Base-by-base conservation (phyloP, 2,888 invertebrate genomes). In the Nomada goodeniana region DNA sequence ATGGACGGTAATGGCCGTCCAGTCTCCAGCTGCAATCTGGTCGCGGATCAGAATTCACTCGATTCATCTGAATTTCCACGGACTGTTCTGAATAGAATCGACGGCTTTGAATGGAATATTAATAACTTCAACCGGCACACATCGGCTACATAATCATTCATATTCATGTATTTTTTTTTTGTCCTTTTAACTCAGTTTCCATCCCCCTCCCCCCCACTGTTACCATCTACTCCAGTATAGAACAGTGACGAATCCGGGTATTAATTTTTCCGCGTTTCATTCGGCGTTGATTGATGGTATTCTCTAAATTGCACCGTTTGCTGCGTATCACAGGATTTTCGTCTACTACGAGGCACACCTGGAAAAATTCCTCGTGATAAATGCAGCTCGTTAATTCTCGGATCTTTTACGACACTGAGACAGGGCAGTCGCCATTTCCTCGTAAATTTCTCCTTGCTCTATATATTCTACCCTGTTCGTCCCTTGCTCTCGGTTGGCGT, bases 1-100 rank as follows among this genome's bases (percentile, higher is more conserved):
- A 86, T 78, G 85, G 82, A 55, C 85, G 75, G 80, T 88, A 84
- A 88, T 86, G 80, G 85, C 76, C 77, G 82, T 76, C 86, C 83
- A 84, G 83, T 83, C 72, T 82, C 71, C 77, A 82, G 71, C 83
- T 83, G 84, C 81, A 83, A 79, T 86, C 86, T 73, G 84, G 64
- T 74, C 57, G 61, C 42, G 73, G 69, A 82, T 80, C 80, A 75
- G 80, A 63, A 71, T 72, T 86, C 83, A 59, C 52, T 57, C 75
- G 79, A 75, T 77, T 80, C 77, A 52, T 80, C 76, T 73, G 79
- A 85, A 85, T 83, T 86, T 73, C 77, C 72, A 61, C 55, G 29
- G 63, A 50, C 60, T 55, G 59, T 36, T 18, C 44, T 76, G 76
- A 77, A 80, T 79, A 55, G 77, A 57, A 70, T 77, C 77, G 69